These are phyloP conservation scores for Noctilio leporinus DNA, from an alignment of 2,113 vertebrate genomes.

Conservation along the genomic window DNA sequence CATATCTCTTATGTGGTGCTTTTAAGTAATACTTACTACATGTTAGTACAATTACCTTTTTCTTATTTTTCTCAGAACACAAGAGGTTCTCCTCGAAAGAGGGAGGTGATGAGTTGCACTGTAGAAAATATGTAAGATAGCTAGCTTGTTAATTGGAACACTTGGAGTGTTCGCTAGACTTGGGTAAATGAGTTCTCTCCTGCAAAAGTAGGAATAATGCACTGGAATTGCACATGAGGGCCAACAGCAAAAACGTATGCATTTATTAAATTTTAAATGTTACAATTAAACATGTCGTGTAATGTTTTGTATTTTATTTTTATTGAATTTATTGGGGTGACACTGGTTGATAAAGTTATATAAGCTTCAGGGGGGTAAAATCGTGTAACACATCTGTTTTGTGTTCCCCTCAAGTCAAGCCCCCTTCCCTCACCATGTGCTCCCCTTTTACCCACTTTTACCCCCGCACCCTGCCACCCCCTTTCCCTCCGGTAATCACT, in stretches of 20 bases:
- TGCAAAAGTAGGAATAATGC: not conserved
- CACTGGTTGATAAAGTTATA: not conserved
- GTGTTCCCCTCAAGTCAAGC: not conserved
- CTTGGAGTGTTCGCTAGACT: not conserved
- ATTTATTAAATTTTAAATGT: not conserved
- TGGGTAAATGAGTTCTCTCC: not conserved
- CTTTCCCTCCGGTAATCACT: not conserved
- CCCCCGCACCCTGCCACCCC: not conserved
- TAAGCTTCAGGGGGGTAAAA: not conserved
- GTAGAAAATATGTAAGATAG: not conserved
- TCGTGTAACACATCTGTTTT: not conserved
- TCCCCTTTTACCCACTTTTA: not conserved
- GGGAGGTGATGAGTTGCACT: not conserved
- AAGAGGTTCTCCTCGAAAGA: not conserved
- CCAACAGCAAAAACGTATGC: not conserved
- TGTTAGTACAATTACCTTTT: not conserved
- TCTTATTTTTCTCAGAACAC: not conserved
- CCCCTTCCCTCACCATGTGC: not conserved
- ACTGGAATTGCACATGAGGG: not conserved
- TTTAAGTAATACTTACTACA: not conserved
- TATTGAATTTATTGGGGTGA: not conserved
- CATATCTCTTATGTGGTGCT: not conserved
- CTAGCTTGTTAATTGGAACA: not conserved
- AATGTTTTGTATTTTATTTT: not conserved
- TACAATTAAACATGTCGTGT: not conserved